These are phyloP conservation scores for Hormiphora californensis DNA, from an alignment of 37 sponge, comb jelly and placozoan genomes.

Conservation along the genomic window DNA sequence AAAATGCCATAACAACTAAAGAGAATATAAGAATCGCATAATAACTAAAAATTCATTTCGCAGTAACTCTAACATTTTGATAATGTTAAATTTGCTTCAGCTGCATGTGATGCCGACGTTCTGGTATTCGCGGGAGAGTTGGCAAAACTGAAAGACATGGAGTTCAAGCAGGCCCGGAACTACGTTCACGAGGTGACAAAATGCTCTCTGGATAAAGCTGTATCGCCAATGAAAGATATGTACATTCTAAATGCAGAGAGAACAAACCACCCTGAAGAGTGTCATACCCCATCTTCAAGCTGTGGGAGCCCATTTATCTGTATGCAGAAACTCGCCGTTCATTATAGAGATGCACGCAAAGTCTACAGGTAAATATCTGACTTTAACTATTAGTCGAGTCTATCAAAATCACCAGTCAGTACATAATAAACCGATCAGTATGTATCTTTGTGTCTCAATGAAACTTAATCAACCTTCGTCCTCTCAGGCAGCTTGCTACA, in stretches of 20 bases:
- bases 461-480: background rate
- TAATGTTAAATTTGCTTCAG: no score
- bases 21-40: no score
- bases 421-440: background rate
- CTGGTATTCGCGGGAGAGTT: no score
- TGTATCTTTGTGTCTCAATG: background rate
- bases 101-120: no score
- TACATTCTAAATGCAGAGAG: background rate
- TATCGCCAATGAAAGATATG: no score
- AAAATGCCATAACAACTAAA: background rate
- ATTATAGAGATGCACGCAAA: background rate
- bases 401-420: background rate
- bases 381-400: background rate
- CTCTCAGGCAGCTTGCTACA: background rate
- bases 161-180: no score
- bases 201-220: no score
- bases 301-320: background rate
- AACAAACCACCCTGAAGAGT: constrained; percentile 12
- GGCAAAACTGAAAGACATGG: no score
- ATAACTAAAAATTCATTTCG: no score
- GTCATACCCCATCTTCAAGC: background rate
- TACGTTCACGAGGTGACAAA: no score
- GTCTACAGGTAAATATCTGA: no score
- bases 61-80: no score
- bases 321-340: background rate